Evolutionary conservation across 2,113 vertebrate genomes (phyloP).

Genomic region (Plectropomus leopardus): DNA sequence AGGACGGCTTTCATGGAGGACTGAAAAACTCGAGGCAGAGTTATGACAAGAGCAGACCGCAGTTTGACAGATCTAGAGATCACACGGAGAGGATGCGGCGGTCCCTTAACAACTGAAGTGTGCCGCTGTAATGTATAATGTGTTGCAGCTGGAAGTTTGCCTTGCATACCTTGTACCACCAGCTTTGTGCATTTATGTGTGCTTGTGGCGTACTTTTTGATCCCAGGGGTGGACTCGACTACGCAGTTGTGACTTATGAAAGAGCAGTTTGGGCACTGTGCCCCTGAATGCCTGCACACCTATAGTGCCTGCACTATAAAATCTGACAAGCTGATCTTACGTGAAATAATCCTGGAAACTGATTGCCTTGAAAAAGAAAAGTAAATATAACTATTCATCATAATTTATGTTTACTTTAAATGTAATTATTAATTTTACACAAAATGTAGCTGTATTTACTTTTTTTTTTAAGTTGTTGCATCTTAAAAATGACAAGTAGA

Average conservation of each 20-base stretch:
- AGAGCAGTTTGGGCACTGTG: slow-evolving; percentile 49
- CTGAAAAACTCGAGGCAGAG: slow-evolving; percentile 50
- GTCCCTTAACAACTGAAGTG: slow-evolving; percentile 66
- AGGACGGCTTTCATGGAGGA: slow-evolving; percentile 61
- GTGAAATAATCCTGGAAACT: no score
- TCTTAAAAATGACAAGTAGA: no score
- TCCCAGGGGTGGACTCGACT: slow-evolving; percentile 49
- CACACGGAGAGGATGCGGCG: slow-evolving; percentile 61
- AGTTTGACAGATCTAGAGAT: slow-evolving; percentile 68
- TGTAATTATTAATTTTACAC: no score
- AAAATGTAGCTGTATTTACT: no score
- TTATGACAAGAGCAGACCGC: slow-evolving; percentile 61
- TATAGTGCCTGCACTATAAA: slow-evolving; percentile 57
- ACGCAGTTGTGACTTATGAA: slow-evolving; percentile 62
- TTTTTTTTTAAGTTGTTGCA: no score
- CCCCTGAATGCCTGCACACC: slow-evolving; percentile 61
- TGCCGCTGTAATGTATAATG: slow-evolving; percentile 58
- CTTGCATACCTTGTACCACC: slow-evolving; percentile 38
- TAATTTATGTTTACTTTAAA: no score
- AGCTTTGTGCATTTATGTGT: slow-evolving; percentile 54
- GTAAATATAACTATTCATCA: no score
- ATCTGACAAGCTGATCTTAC: no score
- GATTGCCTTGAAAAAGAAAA: no score
- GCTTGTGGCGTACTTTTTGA: slow-evolving; percentile 25
- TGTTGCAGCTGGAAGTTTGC: slow-evolving; percentile 62